A percentile compares a stretch with the other conserved stretches of the same genome.
phyloP scores from a whole-genome alignment of 2,888 invertebrate species.

The Lissonota sp. region DNA sequence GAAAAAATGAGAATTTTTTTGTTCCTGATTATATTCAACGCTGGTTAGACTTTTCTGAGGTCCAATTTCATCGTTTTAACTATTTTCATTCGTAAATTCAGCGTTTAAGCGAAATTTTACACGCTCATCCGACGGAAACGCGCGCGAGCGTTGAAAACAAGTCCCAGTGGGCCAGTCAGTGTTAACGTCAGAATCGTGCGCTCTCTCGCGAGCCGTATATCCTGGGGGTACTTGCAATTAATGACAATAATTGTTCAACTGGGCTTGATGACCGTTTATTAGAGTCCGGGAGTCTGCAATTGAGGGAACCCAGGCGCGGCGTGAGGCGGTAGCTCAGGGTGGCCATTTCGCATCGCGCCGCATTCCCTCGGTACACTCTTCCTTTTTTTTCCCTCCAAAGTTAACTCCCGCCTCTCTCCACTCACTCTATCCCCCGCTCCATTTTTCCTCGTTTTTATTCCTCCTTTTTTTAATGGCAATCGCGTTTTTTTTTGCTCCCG shows the following conservation, averaged over 20 bases:
- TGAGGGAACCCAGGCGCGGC: constrained; percentile 50
- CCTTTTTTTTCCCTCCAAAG: background rate
- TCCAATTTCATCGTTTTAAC: too few species aligned
- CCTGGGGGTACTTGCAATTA: constrained; percentile 63
- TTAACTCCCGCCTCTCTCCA: too few species aligned
- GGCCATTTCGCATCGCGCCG: constrained; percentile 28
- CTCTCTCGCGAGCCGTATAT: constrained; percentile 1
- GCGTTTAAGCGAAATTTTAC: background rate
- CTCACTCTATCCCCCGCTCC: background rate
- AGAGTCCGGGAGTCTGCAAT: constrained; percentile 72
- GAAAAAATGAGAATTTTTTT: too few species aligned
- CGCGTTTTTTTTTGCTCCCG: constrained; percentile 13
- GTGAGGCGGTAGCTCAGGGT: constrained; percentile 20
- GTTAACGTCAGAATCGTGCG: too few species aligned
- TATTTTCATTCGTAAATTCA: too few species aligned
- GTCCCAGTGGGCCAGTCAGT: too few species aligned
- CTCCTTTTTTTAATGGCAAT: background rate
- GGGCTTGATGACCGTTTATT: constrained; percentile 77
- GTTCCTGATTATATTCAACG: too few species aligned
- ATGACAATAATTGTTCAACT: constrained; percentile 79
- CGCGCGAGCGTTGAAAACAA: background rate
- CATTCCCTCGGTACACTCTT: background rate
- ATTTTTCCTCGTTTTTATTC: constrained; percentile 19
- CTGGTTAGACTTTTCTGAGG: too few species aligned
- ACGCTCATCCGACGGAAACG: background rate